Evolutionary conservation across 2,888 invertebrate species (phyloP).

Genomic region (Luperina testacea): DNA sequence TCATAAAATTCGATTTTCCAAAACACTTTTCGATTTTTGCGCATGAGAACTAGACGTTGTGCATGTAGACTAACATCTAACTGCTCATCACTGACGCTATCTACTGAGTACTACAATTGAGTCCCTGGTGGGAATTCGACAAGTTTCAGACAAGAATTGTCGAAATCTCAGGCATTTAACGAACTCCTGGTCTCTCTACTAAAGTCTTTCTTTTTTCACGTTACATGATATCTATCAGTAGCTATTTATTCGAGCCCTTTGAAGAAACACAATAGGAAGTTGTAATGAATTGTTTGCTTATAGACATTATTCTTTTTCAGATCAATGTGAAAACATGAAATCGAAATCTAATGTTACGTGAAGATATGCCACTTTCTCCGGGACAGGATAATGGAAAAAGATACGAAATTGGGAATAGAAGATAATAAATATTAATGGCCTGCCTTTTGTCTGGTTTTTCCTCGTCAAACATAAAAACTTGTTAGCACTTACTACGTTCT

Average conservation of each 20-base stretch:
- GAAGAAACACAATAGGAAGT: constrained; percentile 2
- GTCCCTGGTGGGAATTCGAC: neutral
- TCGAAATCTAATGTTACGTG: constrained; percentile 17
- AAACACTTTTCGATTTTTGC: neutral
- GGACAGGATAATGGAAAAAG: neutral
- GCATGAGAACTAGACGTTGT: neutral
- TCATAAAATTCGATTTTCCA: neutral
- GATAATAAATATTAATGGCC: neutral
- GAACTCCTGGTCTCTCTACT: neutral
- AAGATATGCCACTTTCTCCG: neutral
- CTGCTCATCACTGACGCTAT: neutral
- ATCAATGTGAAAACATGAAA: constrained; percentile 6
- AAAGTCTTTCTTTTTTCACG: neutral
- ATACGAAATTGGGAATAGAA: neutral
- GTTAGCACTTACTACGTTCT: neutral
- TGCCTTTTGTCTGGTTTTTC: too few relatives aligned
- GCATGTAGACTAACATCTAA: neutral
- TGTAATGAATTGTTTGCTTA: neutral
- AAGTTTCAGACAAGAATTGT: neutral
- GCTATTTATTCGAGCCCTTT: constrained; percentile 14
- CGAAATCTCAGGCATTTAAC: neutral
- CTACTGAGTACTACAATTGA: neutral
- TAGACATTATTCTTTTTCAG: constrained; percentile 8
- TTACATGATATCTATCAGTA: neutral
- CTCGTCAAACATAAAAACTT: neutral